Base-by-base conservation (phyloP, 2,113 vertebrate genomes). In the Cavia porcellus region DNA sequence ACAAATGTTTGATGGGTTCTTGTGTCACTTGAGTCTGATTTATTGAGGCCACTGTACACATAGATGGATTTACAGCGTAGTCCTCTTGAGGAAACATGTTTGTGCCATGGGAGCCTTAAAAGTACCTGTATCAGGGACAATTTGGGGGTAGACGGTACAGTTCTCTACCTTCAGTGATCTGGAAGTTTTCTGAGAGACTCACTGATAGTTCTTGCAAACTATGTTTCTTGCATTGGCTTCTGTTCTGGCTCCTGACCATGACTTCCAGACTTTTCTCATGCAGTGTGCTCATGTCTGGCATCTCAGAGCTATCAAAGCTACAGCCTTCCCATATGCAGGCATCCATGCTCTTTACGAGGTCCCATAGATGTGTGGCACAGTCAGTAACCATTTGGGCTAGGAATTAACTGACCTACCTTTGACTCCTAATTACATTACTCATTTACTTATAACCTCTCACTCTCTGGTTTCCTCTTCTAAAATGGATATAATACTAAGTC, bases 101-200 rank as follows among this genome's bases (percentile, higher is more conserved):
- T 86, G 25, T 72, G 38, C 35, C 52, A 3, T 88, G 55, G n/a
- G 20, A 74, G 5, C 74, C 81, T 64, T 80, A 68, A 38, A 75
- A 74, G 28, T 13, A 45, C 62, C 70, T 89, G 22, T 59, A 11
- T 92, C 55, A 62, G 75, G 55, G 24, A 55, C 13, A 59, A 30
- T 82, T 75, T 57, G 1, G 45, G 1, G 45, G 3, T 17, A 5
- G 55, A 0, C 15, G 32, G 20, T 7, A 19, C 15, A 19, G 77
- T 24, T 66, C 42, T 15, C 19, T 70, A 8, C 35, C 72, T 85
- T 55, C 57, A n/a, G n/a, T 68, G 66, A 77, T 91, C 24, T 55
- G 24, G 72, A 84, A 66, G 66, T 52, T 84, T 95, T 75, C 25
- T n/a, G 4, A 68, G 42, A 91, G 42, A 89, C 62, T 70, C 59